These are phyloP conservation scores for Eristalis intricaria DNA, from an alignment of 2,888 invertebrate species.

Conservation along the genomic window DNA sequence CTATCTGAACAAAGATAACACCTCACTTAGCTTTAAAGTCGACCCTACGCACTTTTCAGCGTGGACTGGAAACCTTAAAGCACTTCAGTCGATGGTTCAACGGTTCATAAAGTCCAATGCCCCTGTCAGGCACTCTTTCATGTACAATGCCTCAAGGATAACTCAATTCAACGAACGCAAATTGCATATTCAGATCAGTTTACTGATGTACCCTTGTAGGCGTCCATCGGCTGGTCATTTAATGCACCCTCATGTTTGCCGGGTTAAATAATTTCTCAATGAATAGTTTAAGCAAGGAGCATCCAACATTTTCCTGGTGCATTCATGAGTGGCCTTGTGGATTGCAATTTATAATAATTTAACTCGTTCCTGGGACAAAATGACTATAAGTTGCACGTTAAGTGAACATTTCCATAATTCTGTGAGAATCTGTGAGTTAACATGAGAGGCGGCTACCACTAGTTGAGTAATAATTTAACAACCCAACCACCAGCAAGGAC, in stretches of 20 bases:
- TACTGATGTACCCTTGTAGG: neutral
- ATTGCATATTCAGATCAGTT: neutral
- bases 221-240: neutral
- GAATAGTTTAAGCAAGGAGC: neutral
- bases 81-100: too few relatives aligned
- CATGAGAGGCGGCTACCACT: neutral
- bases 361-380: constrained; percentile 6
- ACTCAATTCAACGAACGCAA: neutral
- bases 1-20: too few relatives aligned
- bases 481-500: neutral
- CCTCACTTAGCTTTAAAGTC: too few relatives aligned
- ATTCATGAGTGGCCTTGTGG: constrained; percentile 20
- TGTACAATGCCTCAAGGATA: neutral
- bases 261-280: neutral
- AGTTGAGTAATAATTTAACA: constrained; percentile 45
- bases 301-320: neutral
- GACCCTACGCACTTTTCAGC: too few relatives aligned
- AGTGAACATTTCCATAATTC: constrained; percentile 41
- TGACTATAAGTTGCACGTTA: constrained; percentile 16
- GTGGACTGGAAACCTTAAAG: too few relatives aligned
- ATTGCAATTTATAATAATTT: constrained; percentile 37
- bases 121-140: neutral
- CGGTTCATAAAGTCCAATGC: too few relatives aligned
- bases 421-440: constrained; percentile 7
- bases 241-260: neutral